A percentile compares a stretch with the other conserved stretches of the same genome.
Evolutionary conservation across 2,797 vertebrate species (phyloP).

Genomic region (Diceros bicornis): DNA sequence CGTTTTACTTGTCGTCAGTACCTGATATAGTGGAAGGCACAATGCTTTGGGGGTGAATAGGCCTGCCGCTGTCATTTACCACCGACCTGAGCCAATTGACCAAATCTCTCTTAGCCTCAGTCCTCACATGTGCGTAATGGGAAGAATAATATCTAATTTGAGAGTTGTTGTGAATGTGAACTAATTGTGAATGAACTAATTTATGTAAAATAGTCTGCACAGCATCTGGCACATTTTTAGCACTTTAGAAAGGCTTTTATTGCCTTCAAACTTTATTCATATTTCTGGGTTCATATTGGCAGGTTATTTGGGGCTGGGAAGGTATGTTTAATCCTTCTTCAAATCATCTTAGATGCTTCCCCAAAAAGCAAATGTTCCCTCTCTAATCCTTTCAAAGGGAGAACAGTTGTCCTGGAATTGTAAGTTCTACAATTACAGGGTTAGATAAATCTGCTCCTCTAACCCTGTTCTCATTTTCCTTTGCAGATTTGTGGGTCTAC

Average conservation of each 20-base stretch:
- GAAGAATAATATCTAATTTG: background rate
- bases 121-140: background rate
- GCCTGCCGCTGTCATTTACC: background rate
- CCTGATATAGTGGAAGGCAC: background rate
- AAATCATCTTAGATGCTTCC: background rate
- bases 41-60: background rate
- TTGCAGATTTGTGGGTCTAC: background rate
- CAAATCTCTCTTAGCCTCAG: background rate
- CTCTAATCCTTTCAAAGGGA: background rate
- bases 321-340: constrained; percentile 21
- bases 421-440: background rate
- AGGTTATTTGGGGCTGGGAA: background rate
- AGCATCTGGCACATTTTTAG: background rate
- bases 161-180: background rate
- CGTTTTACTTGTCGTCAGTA: background rate
- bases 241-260: background rate
- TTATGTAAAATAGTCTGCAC: background rate
- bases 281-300: background rate
- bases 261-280: background rate
- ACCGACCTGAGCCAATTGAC: background rate
- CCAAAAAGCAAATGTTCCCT: background rate
- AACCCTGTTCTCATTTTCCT: background rate
- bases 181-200: constrained; percentile 35
- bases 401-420: background rate
- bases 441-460: background rate